Evolutionary conservation across 2,797 vertebrate species (phyloP), one percentile per base, ranked within the genome.

Genomic region (Tapera naevia): DNA sequence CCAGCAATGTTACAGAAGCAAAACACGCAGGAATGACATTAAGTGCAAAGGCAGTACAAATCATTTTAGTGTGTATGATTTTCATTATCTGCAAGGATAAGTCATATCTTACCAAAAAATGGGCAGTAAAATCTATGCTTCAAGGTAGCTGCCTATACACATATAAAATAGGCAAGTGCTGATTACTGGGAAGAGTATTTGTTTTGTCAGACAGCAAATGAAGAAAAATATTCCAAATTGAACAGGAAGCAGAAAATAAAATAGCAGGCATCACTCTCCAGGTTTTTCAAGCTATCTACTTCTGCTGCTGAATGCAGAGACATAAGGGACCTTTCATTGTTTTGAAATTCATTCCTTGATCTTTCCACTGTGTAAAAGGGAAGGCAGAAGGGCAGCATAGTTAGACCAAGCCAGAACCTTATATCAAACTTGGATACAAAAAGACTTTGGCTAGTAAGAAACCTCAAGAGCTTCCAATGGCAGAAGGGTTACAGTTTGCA

Each of bases 241-340:
- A 93, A 58, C 9, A 89, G 57, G 88, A 86, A 78, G 18, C 18
- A 75, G 54, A 80, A 89, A 93, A 92, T n/a, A 80, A 89, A 87
- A 67, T 2, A 64, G 28, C 17, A 86, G 33, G 35, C 13, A 48
- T 56, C 39, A 70, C 11, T 17, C 58, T 86, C 30, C 48, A 81
- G 23, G 7, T 12, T 66, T 86, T 83, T 70, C 12, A 81, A 86
- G 46, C n/a, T 75, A 17, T 53, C 45, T 88, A 9, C 4, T 88
- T 85, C 39, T 27, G 21, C 28, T 76, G 11, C 53, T 73, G n/a
- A 37, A 76, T 14, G 1, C 2, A 30, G 27, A 91, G 32, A 57
- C 17, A 61, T 33, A 78, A 73, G 13, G 22, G 25, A 73, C 10
- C 10, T 83, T 88, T 72, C 53, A 35, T 35, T 33, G 4, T 62